These are phyloP conservation scores for Dioctria linearis DNA, from an alignment of 2,888 invertebrate species.

Conservation along the genomic window DNA sequence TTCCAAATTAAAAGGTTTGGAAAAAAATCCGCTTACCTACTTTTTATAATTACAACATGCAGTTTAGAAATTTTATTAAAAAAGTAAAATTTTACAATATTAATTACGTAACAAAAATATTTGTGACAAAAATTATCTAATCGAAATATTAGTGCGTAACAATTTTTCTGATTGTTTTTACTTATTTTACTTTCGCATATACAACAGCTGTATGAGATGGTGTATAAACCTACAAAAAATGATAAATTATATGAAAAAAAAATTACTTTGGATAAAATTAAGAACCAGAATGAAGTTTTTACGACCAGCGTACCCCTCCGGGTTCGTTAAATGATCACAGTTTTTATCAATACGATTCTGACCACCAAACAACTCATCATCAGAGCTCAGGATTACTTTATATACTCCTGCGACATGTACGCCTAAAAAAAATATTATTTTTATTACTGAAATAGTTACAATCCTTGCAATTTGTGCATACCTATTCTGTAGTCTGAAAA, in stretches of 20 bases:
- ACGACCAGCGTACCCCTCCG: constrained; percentile 80
- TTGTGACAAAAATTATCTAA: no score
- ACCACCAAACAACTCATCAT: constrained; percentile 84
- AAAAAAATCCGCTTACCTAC: no score
- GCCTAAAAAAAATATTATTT: constrained; percentile 68
- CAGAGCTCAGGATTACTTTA: constrained; percentile 84
- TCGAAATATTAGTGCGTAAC: no score
- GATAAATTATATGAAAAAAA: constrained; percentile 59
- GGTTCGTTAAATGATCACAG: constrained; percentile 76
- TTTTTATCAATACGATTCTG: constrained; percentile 80
- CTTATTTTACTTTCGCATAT: constrained; percentile 71
- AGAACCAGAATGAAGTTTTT: constrained; percentile 75
- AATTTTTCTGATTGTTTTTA: neutral
- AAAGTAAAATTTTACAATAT: no score
- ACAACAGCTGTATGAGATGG: constrained; percentile 82
- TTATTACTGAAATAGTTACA: neutral
- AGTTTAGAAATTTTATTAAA: no score
- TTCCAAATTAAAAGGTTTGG: no score
- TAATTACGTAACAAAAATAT: no score
- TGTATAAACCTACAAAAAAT: constrained; percentile 77
- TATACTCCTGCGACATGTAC: constrained; percentile 90
- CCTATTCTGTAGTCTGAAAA: constrained; percentile 94
- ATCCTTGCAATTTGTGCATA: constrained; percentile 12
- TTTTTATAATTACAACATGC: no score
- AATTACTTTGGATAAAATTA: neutral